Evolutionary conservation across 1,140 invertebrate species (phyloP).

Genomic region (Caenorhabditis tropicalis): DNA sequence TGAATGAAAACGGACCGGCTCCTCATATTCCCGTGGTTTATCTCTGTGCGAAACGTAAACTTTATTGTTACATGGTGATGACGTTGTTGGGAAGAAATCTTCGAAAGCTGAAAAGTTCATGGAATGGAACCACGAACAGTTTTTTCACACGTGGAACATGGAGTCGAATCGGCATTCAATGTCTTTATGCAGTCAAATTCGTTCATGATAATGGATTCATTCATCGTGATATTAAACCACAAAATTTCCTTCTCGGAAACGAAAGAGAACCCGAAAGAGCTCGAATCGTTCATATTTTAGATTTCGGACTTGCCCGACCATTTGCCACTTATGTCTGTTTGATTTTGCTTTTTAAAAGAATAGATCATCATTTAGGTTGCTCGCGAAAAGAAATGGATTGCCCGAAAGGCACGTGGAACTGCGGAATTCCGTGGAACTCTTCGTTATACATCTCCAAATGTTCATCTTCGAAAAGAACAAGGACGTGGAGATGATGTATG

Average conservation of each 20-base stretch:
- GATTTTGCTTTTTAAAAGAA: too few relatives aligned
- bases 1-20: conserved; percentile 37
- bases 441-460: conserved; percentile 62
- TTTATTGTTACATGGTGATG: conserved; percentile 57
- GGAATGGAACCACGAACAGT: background rate
- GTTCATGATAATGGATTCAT: conserved; percentile 56
- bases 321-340: conserved; percentile 22
- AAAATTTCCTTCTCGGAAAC: conserved; percentile 63
- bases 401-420: conserved; percentile 57
- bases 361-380: background rate
- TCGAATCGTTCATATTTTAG: conserved; percentile 56
- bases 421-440: conserved; percentile 64
- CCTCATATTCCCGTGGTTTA: conserved; percentile 50
- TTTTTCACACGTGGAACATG: conserved; percentile 40
- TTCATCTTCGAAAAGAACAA: conserved; percentile 60
- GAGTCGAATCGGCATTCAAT: conserved; percentile 56
- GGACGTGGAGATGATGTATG: conserved; percentile 65
- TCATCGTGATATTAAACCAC: conserved; percentile 63
- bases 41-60: conserved; percentile 51
- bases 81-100: conserved; percentile 56
- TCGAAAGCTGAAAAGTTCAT: conserved; percentile 31
- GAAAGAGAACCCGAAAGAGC: conserved; percentile 44
- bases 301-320: conserved; percentile 52
- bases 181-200: conserved; percentile 52
- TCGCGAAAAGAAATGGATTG: conserved; percentile 52